These are phyloP conservation scores for Brenthis hecate DNA, from an alignment of 2,888 invertebrate genomes.

Conservation along the genomic window DNA sequence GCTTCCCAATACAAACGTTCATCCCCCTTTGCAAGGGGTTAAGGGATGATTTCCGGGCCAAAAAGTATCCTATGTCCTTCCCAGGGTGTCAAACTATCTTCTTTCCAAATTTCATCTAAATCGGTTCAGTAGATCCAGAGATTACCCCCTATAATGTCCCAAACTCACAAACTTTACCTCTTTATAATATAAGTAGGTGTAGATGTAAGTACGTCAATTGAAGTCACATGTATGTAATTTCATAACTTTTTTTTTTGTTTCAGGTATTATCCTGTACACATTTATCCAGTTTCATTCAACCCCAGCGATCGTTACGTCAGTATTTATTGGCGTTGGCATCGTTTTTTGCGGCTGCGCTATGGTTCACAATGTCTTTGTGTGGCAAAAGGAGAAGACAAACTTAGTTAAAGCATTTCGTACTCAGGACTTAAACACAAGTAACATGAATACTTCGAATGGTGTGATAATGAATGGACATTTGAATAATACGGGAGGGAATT, in stretches of 20 bases:
- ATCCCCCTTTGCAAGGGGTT: no score
- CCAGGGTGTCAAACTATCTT: no score
- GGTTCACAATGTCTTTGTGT: conserved; percentile 96
- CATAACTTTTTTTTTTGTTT: conserved; percentile 48
- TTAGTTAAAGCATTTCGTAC: conserved; percentile 85
- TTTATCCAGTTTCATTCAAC: conserved; percentile 96
- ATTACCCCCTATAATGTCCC: no score
- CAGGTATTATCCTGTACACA: conserved; percentile 95
- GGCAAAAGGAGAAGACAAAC: conserved; percentile 95
- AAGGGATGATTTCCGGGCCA: no score
- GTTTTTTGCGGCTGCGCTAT: conserved; percentile 96
- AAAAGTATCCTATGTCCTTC: no score
- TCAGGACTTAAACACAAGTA: conserved; percentile 61
- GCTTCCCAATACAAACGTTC: no score
- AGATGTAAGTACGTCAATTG: neutral
- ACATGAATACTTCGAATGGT: conserved; percentile 67
- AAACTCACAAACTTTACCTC: no score
- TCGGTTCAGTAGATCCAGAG: no score
- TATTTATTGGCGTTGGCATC: conserved; percentile 93
- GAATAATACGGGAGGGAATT: conserved; percentile 67
- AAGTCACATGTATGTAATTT: neutral
- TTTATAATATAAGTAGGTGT: no score
- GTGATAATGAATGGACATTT: conserved; percentile 70
- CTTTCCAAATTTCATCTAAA: no score
- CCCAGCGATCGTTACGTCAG: conserved; percentile 94